Percentiles rank a stretch among this genome's conserved stretches.
These are phyloP conservation scores for Diachrysia chrysitis DNA, from an alignment of 2,888 invertebrate species.

Conservation along the genomic window DNA sequence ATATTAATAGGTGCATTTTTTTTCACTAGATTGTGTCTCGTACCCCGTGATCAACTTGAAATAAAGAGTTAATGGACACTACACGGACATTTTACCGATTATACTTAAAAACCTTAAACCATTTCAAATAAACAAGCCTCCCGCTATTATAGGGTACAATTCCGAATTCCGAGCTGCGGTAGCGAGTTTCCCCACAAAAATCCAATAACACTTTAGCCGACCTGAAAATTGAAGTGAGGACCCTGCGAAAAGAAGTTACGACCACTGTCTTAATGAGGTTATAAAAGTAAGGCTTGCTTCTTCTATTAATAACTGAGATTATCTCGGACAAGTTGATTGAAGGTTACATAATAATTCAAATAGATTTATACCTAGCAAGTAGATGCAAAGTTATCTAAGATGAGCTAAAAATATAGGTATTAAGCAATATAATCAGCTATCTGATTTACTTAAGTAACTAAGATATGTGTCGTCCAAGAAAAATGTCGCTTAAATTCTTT, in stretches of 20 bases:
- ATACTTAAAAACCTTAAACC: not conserved
- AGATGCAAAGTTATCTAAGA: too few species aligned
- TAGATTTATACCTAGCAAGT: too few species aligned
- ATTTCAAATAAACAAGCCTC: not conserved
- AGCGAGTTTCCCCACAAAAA: not conserved
- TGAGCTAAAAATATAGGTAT: too few species aligned
- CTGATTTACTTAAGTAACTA: too few species aligned
- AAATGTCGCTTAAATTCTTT: too few species aligned
- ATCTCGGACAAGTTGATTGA: not conserved
- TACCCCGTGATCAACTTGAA: too few species aligned
- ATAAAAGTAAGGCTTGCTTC: not conserved
- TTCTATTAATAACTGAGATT: not conserved
- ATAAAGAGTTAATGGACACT: not conserved
- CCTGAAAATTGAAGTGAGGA: conserved; percentile 1
- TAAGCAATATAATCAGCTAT: too few species aligned
- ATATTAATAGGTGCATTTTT: too few species aligned
- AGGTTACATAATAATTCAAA: too few species aligned
- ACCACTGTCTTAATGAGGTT: not conserved
- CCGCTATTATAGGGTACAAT: conserved; percentile 2
- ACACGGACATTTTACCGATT: not conserved
- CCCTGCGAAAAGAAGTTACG: not conserved
- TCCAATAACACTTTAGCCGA: conserved; percentile 7
- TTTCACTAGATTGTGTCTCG: too few species aligned
- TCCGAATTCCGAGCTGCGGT: not conserved
- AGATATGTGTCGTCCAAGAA: too few species aligned